Base-by-base conservation (phyloP, 2,888 invertebrate genomes). In the Argyresthia goedartella region DNA sequence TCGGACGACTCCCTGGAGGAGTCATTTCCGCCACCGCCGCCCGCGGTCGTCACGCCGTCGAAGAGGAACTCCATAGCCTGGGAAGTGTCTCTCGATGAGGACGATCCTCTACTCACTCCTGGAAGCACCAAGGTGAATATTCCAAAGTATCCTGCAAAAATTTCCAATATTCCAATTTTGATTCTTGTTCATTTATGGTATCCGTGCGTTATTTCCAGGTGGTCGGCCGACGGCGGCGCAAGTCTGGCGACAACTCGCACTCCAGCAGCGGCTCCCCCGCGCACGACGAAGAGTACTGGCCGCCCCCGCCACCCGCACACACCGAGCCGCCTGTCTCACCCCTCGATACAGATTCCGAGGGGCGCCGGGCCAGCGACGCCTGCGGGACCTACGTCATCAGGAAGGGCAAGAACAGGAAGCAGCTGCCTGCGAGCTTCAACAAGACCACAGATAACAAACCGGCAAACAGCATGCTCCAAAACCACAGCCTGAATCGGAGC, bases 1-100 rank as follows among this genome's bases (percentile, higher is more conserved):
- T 95, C 94, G 25, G 95, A 95, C 73, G 95, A 95, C 76, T 95
- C 95, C 14, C 77, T 94, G 57, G 95, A 95, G 75, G 94, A 93
- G 68, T 87, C 90, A 64, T 87, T 92, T 60, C 92, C 91, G 43
- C 92, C 91, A 46, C 91, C 89, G 57, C 88, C 88, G 60, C 88
- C 89, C 41, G 77, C 84, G 53, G 77, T 73, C 60, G 75, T 76
- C 55, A 89, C 89, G 58, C 89, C 89, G 62, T 90, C 90, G 69
- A 94, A 94, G 82, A 89, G 93, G 64, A 91, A 92, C 69, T 94
- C 94, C 70, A 94, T 95, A 61, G 94, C 95, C 57, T 95, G 95
- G 95, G 94, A 95, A 87, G 94, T 95, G 57, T 92, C 94, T 57
- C 88, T 95, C 63, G 91, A 92, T 70, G 91, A 91, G 71, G 87